Percentiles rank a stretch among this genome's conserved stretches.
phyloP scores from a whole-genome alignment of 1,140 invertebrate species.

The Uloborus diversus region DNA sequence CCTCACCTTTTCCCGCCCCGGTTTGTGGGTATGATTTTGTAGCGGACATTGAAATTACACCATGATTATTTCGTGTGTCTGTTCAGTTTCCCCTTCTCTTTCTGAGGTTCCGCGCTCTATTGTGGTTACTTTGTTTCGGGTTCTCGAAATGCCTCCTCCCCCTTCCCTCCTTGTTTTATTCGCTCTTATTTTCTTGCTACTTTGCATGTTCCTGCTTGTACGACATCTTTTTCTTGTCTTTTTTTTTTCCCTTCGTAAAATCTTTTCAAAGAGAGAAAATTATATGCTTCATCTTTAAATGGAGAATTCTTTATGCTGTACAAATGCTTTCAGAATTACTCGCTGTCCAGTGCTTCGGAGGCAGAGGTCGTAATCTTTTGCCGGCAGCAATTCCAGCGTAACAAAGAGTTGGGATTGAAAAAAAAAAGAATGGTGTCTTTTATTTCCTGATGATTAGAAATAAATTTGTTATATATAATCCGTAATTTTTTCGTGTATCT shows the following conservation, averaged over 20 bases:
- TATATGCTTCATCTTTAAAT: background rate
- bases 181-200: background rate
- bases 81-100: conserved; percentile 8
- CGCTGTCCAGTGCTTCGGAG: too few relatives aligned
- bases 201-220: background rate
- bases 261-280: background rate
- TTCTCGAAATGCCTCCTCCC: background rate
- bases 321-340: too few relatives aligned
- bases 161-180: too few relatives aligned
- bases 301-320: too few relatives aligned
- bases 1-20: background rate
- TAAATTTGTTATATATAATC: too few relatives aligned
- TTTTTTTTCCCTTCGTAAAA: background rate
- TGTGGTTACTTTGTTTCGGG: conserved; percentile 2
- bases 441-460: too few relatives aligned
- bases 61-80: conserved; percentile 20
- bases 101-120: conserved; percentile 20
- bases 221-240: background rate
- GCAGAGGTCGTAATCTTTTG: too few relatives aligned
- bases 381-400: too few relatives aligned
- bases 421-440: too few relatives aligned
- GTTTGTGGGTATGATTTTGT: conserved; percentile 29
- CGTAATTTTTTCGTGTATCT: too few relatives aligned
- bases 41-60: conserved; percentile 11
- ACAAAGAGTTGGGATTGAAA: too few relatives aligned